Conservation (phyloP, 1,140 invertebrate genomes). For the Paraescarpia echinospica region DNA sequence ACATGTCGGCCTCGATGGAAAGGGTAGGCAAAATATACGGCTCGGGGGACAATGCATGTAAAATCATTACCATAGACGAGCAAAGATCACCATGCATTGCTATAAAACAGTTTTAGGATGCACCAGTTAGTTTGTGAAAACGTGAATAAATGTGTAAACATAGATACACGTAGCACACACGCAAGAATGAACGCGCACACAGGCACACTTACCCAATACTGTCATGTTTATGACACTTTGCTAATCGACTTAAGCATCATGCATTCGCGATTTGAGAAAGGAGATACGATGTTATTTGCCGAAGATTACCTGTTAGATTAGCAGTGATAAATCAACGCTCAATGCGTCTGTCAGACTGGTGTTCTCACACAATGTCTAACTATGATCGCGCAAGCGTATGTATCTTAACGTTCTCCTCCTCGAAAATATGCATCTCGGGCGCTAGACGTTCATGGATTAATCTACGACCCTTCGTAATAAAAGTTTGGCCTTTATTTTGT, state of each 20-base stretch:
- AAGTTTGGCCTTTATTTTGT: too few relatives aligned
- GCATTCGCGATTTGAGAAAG: neutral
- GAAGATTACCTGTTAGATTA: neutral
- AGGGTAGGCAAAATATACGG: too few relatives aligned
- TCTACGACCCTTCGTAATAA: too few relatives aligned
- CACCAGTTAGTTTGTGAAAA: neutral
- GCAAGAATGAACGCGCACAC: neutral
- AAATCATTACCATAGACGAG: too few relatives aligned
- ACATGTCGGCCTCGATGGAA: too few relatives aligned
- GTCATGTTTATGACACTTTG: neutral
- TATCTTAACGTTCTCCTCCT: too few relatives aligned
- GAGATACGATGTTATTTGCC: neutral
- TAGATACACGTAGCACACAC: too few relatives aligned
- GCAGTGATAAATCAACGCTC: neutral
- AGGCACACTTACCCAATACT: neutral
- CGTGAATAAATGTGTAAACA: neutral
- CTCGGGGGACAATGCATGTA: too few relatives aligned
- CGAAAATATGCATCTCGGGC: too few relatives aligned
- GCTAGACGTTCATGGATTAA: too few relatives aligned
- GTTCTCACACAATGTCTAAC: neutral
- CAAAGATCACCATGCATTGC: neutral
- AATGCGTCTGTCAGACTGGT: neutral
- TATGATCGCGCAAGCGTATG: too few relatives aligned
- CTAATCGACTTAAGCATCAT: neutral
- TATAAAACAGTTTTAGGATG: neutral